These are phyloP conservation scores for Muscicapa striata DNA, from an alignment of 2,797 vertebrate genomes.

Conservation along the genomic window DNA sequence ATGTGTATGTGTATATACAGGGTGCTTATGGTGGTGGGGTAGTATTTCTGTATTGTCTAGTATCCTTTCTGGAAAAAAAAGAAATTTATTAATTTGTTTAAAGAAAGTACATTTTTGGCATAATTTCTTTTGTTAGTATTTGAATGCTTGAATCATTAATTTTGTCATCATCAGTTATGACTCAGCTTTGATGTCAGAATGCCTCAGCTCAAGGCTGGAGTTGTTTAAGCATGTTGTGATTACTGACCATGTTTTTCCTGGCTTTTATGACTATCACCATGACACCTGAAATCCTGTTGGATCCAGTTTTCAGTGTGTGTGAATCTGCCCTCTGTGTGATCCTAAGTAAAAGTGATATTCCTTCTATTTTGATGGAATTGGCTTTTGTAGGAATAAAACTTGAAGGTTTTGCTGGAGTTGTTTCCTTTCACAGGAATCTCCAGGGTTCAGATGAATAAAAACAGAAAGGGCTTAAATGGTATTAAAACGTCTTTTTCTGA, in stretches of 20 bases:
- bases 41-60: not conserved
- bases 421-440: not conserved
- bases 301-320: not conserved
- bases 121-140: not conserved
- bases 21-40: not conserved
- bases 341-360: not conserved
- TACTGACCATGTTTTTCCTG: not conserved
- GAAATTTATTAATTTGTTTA: not conserved
- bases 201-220: not conserved
- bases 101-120: not conserved
- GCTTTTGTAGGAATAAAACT: not conserved
- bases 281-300: not conserved
- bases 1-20: not conserved
- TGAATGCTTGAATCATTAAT: not conserved
- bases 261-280: not conserved
- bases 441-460: not conserved
- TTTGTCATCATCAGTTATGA: not conserved
- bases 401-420: not conserved
- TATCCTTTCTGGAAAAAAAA: not conserved
- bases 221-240: not conserved
- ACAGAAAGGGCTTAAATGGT: not conserved
- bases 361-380: not conserved
- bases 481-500: not conserved
- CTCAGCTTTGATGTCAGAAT: not conserved
- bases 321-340: not conserved